A percentile compares a stretch with the other conserved stretches of the same genome.
These are phyloP conservation scores for Tetragnatha versicolor DNA, from an alignment of 1,140 invertebrate species.

Conservation along the genomic window DNA sequence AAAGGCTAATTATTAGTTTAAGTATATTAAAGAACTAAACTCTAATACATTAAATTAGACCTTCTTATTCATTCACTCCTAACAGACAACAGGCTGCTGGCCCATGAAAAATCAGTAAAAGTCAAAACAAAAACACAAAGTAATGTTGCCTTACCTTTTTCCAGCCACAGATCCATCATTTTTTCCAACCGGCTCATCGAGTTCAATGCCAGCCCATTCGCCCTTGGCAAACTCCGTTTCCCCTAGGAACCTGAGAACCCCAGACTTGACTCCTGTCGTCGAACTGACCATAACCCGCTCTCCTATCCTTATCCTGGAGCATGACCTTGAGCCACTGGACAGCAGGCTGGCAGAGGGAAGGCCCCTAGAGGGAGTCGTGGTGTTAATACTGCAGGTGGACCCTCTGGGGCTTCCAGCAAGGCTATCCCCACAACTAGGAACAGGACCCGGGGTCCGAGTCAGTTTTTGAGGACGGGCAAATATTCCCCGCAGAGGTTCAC, in stretches of 20 bases:
- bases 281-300: conserved; percentile 90
- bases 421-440: not conserved
- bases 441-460: not conserved
- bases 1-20: too few relatives aligned
- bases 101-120: not conserved
- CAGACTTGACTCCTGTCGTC: conserved; percentile 86
- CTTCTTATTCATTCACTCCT: too few relatives aligned
- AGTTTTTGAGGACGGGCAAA: conserved; percentile 77
- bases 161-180: conserved; percentile 94
- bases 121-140: conserved; percentile 27
- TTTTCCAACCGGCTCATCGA: conserved; percentile 92
- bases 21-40: too few relatives aligned
- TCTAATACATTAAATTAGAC: too few relatives aligned
- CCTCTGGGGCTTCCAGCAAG: not conserved
- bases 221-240: conserved; percentile 87
- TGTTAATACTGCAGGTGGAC: not conserved
- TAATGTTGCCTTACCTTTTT: conserved; percentile 88
- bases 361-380: not conserved
- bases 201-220: conserved; percentile 93
- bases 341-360: conserved; percentile 10
- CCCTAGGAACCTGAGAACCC: conserved; percentile 84
- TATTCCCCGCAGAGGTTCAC: conserved; percentile 88
- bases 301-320: conserved; percentile 75
- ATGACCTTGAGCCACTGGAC: not conserved
- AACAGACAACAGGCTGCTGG: too few relatives aligned